Evolutionary conservation across 1,140 invertebrate genomes (phyloP), one percentile per base, ranked within the genome.

Genomic region (Bombus turneri): DNA sequence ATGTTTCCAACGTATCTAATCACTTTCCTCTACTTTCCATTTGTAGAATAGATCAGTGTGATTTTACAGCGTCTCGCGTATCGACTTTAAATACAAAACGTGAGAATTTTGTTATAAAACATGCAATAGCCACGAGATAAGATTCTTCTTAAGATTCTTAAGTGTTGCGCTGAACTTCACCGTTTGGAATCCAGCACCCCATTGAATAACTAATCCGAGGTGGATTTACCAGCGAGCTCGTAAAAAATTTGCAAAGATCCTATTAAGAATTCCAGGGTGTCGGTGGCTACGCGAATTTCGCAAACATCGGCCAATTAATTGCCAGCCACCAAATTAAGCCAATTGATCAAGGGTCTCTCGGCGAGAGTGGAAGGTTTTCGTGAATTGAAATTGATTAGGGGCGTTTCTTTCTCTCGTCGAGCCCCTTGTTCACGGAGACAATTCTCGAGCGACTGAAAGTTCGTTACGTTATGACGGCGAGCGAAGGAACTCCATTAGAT

Each of bases 301-400:
- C 81, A 78, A 83, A 83, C 64, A 83, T 64, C 64, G 39, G n/a
- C 62, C 66, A 68, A 68, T 68, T 68, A 68, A 68, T 68, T 68
- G 77, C 62, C 74, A 25, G 43, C 62, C 81, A 8, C 12, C 64
- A 47, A 73, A 80, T 80, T 85, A 85, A 85, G 76, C 41, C 76
- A 85, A 80, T 80, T 80, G 83, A 85, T 69, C 66, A 53, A 57
- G 34, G 75, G 39, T 31, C 34, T 53, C 34, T n/a, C n/a, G 34
- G 74, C 75, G 43, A 43, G 47, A 69, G 37, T 43, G 59, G 64
- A 12, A 12, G 41, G 47, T 22, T 62, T 37, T 39, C n/a, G 31
- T 80, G 83, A 85, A 85, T 85, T 73, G 83, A 85, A 85, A 85
- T 85, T 85, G 83, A 85, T 85, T 85, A 80, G 76, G 57, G 77